These are phyloP conservation scores for Cherax quadricarinatus DNA, from an alignment of 1,140 invertebrate genomes.

Conservation along the genomic window DNA sequence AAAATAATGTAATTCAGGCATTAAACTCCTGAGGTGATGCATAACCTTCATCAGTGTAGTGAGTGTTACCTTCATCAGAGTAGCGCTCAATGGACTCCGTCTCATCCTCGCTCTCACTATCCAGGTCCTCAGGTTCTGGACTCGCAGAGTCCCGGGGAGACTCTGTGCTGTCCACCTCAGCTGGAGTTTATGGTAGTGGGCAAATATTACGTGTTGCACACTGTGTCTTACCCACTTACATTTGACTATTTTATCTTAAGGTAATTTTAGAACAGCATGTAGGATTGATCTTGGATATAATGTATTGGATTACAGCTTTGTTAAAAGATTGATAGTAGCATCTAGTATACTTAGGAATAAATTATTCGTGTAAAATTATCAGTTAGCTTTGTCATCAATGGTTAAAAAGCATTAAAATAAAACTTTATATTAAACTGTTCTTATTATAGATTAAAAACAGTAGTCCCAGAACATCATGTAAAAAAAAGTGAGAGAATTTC, in stretches of 20 bases:
- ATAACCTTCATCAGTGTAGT: too few relatives aligned
- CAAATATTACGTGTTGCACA: slow-evolving; percentile 22
- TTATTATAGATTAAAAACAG: neutral
- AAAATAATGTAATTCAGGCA: too few relatives aligned
- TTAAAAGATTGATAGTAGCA: neutral
- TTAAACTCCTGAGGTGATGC: too few relatives aligned
- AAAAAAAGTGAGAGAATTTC: neutral
- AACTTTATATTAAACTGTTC: neutral
- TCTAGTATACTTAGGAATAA: neutral
- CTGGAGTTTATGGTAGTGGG: slow-evolving; percentile 21
- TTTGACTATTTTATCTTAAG: neutral
- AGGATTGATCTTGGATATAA: neutral
- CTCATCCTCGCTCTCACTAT: slow-evolving; percentile 20
- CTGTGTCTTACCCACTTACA: neutral
- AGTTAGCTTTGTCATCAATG: neutral
- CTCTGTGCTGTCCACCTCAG: slow-evolving; percentile 39
- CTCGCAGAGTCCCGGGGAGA: slow-evolving; percentile 14
- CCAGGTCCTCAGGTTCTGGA: neutral
- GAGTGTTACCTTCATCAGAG: slow-evolving; percentile 20
- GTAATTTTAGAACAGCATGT: neutral
- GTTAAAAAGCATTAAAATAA: slow-evolving; percentile 1
- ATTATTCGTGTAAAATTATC: neutral
- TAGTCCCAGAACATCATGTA: neutral
- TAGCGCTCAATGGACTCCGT: neutral
- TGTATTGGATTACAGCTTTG: neutral